Conservation (phyloP, 1,140 invertebrate genomes). For the Nasonia vitripennis region DNA sequence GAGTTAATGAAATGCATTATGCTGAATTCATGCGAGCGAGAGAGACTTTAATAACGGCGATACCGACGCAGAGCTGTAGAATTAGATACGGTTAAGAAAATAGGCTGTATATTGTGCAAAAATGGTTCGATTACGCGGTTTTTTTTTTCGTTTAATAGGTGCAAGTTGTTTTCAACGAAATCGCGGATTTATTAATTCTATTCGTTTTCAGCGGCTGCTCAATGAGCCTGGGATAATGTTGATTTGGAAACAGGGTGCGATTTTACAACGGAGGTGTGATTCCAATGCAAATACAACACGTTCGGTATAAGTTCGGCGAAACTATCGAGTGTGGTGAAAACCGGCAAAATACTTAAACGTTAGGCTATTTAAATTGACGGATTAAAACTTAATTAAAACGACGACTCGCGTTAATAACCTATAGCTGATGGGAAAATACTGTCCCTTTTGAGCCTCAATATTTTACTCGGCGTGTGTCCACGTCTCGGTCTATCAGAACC, state of each 20-base stretch:
- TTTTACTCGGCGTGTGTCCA: too few relatives aligned
- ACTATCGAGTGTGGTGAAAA: not conserved
- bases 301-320: not conserved
- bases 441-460: too few relatives aligned
- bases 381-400: too few relatives aligned
- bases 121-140: conserved; percentile 2
- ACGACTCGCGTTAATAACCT: too few relatives aligned
- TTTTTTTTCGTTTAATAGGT: not conserved
- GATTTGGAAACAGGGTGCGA: too few relatives aligned
- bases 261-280: not conserved
- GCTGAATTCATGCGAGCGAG: not conserved
- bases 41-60: conserved; percentile 43
- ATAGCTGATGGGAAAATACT: too few relatives aligned
- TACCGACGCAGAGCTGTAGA: not conserved
- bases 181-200: too few relatives aligned
- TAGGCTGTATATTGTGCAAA: conserved; percentile 34
- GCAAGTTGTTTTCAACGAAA: not conserved
- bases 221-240: too few relatives aligned
- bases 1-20: conserved; percentile 44
- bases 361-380: too few relatives aligned
- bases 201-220: too few relatives aligned
- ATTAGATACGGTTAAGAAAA: conserved; percentile 35
- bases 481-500: too few relatives aligned
- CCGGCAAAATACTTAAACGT: too few relatives aligned
- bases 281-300: not conserved